Percentiles rank a stretch among this genome's conserved stretches.
phyloP scores from a whole-genome alignment of 2,113 vertebrate species.

The Mobula birostris region DNA sequence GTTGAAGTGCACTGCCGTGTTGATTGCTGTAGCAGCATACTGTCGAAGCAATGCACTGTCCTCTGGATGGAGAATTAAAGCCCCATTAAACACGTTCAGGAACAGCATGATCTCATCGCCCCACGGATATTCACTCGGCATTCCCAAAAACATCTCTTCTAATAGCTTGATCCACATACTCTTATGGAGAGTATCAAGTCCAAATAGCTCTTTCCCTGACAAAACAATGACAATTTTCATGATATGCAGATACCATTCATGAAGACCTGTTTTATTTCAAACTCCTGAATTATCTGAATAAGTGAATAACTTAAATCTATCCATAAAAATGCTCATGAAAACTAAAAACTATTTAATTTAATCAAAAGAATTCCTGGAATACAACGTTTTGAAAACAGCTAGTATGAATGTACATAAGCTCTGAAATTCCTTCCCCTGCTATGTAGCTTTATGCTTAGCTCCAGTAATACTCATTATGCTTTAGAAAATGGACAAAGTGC shows the following conservation, averaged over 20 bases:
- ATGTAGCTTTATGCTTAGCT: neutral
- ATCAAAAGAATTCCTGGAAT: neutral
- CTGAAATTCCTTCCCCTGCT: neutral
- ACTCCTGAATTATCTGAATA: neutral
- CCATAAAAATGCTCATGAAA: neutral
- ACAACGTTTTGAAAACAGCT: neutral
- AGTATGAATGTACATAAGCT: neutral
- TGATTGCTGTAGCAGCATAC: conserved; percentile 91
- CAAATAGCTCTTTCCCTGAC: conserved; percentile 91
- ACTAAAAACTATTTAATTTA: neutral
- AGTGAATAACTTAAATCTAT: neutral
- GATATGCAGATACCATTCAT: neutral
- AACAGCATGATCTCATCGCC: conserved; percentile 99
- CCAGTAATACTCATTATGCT: neutral
- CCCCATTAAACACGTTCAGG: conserved; percentile 92
- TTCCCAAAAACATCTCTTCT: conserved; percentile 97
- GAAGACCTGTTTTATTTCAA: neutral
- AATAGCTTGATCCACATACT: conserved; percentile 97
- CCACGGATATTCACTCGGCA: conserved; percentile 98
- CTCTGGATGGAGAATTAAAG: conserved; percentile 88
- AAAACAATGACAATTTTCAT: neutral
- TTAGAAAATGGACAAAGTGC: neutral
- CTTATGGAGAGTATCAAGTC: conserved; percentile 93
- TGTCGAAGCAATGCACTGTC: conserved; percentile 91
- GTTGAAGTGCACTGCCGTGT: conserved; percentile 94